phyloP scores from a whole-genome alignment of 2,113 vertebrate genomes.

The Amphiprion ocellaris region DNA sequence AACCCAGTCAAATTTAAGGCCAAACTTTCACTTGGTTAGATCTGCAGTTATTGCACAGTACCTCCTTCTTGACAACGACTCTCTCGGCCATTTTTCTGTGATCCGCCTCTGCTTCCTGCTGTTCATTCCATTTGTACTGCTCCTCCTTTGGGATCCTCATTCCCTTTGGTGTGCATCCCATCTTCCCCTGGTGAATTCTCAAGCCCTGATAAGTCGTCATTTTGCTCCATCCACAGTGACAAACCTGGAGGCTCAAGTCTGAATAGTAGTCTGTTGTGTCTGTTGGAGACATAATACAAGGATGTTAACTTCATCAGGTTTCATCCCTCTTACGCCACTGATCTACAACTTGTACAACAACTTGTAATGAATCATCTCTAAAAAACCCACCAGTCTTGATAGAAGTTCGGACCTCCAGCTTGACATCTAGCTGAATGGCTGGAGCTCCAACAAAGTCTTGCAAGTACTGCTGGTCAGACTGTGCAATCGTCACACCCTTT shows the following conservation, averaged over 20 bases:
- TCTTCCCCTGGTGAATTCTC: slow-evolving; percentile 64
- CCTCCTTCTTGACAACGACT: neutral
- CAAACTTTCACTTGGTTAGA: too few species aligned
- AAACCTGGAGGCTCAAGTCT: slow-evolving; percentile 35
- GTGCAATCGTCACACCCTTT: slow-evolving; percentile 19
- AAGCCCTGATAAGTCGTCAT: slow-evolving; percentile 8
- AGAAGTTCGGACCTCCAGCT: neutral
- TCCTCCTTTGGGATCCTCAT: neutral
- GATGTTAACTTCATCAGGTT: neutral
- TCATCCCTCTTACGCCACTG: neutral
- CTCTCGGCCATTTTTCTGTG: neutral
- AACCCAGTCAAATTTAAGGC: too few species aligned
- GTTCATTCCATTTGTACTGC: neutral
- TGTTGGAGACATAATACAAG: slow-evolving; percentile 3
- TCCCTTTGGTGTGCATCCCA: slow-evolving; percentile 24
- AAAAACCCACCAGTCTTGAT: slow-evolving; percentile 16
- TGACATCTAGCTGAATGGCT: neutral
- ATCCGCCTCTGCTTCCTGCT: neutral
- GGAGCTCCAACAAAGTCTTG: neutral
- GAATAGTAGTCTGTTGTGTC: neutral
- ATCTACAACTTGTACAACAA: neutral
- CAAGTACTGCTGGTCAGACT: slow-evolving; percentile 6
- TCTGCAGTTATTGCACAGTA: neutral
- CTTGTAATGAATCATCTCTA: too few species aligned
- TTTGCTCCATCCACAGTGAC: slow-evolving; percentile 60